Conservation (phyloP, 2,113 vertebrate genomes). For the Promerops cafer region DNA sequence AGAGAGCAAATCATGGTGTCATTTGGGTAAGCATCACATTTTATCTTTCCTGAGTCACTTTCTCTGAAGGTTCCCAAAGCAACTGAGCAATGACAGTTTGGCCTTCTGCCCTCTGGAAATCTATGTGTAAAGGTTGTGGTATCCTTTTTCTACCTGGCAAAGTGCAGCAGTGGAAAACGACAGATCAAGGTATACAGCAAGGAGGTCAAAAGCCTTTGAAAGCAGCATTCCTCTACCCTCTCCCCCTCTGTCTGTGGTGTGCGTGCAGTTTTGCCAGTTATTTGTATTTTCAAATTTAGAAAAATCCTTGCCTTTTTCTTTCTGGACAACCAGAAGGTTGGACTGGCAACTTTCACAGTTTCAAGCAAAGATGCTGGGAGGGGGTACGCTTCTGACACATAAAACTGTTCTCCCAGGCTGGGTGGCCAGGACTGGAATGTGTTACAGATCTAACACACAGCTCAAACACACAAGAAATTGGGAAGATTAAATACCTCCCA, state of each 20-base stretch:
- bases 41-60: neutral
- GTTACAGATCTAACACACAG: neutral
- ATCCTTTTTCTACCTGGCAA: neutral
- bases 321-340: neutral
- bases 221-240: neutral
- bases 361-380: rapidly evolving
- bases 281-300: neutral
- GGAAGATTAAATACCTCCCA: neutral
- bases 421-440: neutral
- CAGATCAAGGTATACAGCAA: neutral
- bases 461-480: neutral
- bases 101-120: neutral
- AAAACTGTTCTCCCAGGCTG: neutral
- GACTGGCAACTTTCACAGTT: neutral
- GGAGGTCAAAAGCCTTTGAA: neutral
- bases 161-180: neutral
- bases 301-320: neutral
- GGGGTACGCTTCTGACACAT: neutral
- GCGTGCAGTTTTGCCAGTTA: neutral
- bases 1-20: neutral
- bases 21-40: neutral
- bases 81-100: neutral
- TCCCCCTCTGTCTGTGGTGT: neutral
- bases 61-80: neutral
- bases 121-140: neutral